phyloP scores from a whole-genome alignment of 2,888 invertebrate species.

The Cynaeus angustus region DNA sequence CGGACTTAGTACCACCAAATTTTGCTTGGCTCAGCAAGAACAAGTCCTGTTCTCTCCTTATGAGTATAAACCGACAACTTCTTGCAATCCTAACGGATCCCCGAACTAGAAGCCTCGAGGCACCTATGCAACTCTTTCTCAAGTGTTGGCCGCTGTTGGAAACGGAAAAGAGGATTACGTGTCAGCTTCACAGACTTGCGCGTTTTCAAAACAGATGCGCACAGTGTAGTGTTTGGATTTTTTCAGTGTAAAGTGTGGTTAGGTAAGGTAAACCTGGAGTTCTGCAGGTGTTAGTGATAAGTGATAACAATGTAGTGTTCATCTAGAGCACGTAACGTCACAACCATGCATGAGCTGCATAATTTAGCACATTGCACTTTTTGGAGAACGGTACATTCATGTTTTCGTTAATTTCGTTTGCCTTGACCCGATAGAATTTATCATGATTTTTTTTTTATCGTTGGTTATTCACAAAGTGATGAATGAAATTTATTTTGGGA shows the following conservation, averaged over 20 bases:
- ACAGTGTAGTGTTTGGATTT: constrained; percentile 12
- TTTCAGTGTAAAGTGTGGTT: constrained; percentile 32
- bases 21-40: too few relatives aligned
- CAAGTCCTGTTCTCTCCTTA: too few relatives aligned
- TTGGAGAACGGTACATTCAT: constrained; percentile 39
- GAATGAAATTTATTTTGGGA: not conserved
- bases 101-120: not conserved
- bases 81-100: too few relatives aligned
- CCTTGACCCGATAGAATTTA: constrained; percentile 32
- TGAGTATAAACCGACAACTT: too few relatives aligned
- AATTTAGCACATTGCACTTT: constrained; percentile 40
- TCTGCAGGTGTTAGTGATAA: constrained; percentile 39
- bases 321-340: constrained; percentile 32
- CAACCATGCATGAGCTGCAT: constrained; percentile 40
- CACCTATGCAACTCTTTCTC: too few relatives aligned
- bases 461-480: too few relatives aligned
- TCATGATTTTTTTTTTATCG: constrained; percentile 5
- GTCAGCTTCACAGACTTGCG: constrained; percentile 25
- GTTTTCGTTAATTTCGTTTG: constrained; percentile 17
- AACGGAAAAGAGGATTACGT: constrained; percentile 15
- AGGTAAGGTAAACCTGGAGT: constrained; percentile 24
- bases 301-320: constrained; percentile 39
- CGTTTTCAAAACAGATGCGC: constrained; percentile 26
- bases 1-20: too few relatives aligned
- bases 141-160: too few relatives aligned